Evolutionary conservation across 2,797 vertebrate genomes (phyloP), one percentile per base, ranked within the genome.

Genomic region (Columba guinea): DNA sequence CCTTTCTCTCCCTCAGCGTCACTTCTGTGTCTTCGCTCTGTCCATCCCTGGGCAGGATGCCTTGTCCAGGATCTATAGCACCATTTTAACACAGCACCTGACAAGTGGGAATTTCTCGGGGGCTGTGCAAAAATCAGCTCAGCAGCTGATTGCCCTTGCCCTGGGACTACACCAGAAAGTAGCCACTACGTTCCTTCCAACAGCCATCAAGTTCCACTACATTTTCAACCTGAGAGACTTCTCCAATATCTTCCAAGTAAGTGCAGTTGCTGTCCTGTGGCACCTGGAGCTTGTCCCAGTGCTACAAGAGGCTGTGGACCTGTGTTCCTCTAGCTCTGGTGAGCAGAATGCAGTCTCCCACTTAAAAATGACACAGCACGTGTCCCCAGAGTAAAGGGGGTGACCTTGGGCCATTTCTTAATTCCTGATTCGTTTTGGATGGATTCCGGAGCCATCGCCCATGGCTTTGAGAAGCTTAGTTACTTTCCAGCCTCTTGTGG

Each of bases 161-260:
- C 95, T 99, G 91, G 97, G 96, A 10, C 95, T 99, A 76, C 99
- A 99, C 90, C 98, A 98, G 94, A 98, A 97, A 49, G 91, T 99
- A 13, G 96, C 98, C 79, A 88, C 98, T 87, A 97, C 97, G 5
- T 99, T 99, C 96, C 98, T 99, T 52, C 99, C 99, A 62, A 99
- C 99, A 0, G 99, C 98, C 2, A 90, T 99, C 97, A 99, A 99
- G 97, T 99, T 99, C 97, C 99, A 99, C 98, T 99, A 99, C 16
- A 76, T 99, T 95, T 99, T 99, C 96, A 99, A 99, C 96, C 98
- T 99, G 89, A 97, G 99, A 37, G 99, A 99, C 97, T 98, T 99
- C 51, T 99, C 99, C 98, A 99, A 98, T 93, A 98, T 99, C 91
- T 99, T 99, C 97, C 99, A 99, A 97, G 99, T 99, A 89, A 97